Conservation (phyloP, 2,888 invertebrate genomes). For the Nomada lathburiana region DNA sequence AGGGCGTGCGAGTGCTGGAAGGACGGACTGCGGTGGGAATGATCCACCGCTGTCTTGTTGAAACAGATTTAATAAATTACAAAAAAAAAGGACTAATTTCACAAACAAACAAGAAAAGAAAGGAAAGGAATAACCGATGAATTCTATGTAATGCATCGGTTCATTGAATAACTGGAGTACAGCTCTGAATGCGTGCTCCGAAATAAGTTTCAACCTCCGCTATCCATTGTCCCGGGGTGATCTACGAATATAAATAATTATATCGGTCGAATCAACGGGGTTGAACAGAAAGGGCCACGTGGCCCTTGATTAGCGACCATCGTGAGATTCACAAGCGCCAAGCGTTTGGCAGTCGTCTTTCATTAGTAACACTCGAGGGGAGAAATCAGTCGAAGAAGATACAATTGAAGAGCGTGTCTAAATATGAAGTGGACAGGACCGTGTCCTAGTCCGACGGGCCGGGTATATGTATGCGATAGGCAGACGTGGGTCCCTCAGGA, state of each 20-base stretch:
- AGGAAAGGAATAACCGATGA: too few species aligned
- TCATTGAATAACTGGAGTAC: too few species aligned
- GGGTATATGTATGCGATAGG: background rate
- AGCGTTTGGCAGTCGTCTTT: background rate
- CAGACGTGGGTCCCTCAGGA: background rate
- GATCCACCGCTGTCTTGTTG: conserved; percentile 3
- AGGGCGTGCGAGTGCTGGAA: conserved; percentile 33
- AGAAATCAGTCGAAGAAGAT: background rate
- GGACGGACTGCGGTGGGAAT: conserved; percentile 29
- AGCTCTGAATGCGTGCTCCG: too few species aligned
- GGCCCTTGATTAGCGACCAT: background rate
- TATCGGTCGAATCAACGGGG: too few species aligned
- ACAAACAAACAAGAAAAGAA: too few species aligned
- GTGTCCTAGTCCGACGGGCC: conserved; percentile 11
- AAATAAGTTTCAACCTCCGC: too few species aligned
- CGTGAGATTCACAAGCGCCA: background rate
- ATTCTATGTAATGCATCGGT: too few species aligned
- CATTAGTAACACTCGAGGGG: background rate
- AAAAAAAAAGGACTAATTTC: too few species aligned
- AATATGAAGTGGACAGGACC: conserved; percentile 25
- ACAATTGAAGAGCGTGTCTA: conserved; percentile 16
- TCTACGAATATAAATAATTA: too few species aligned
- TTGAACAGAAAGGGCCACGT: background rate
- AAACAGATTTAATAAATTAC: background rate
- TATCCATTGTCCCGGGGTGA: too few species aligned